A percentile compares a stretch with the other conserved stretches of the same genome.
These are phyloP conservation scores for Daktulosphaira vitifoliae DNA, from an alignment of 1,140 invertebrate genomes.

Conservation along the genomic window DNA sequence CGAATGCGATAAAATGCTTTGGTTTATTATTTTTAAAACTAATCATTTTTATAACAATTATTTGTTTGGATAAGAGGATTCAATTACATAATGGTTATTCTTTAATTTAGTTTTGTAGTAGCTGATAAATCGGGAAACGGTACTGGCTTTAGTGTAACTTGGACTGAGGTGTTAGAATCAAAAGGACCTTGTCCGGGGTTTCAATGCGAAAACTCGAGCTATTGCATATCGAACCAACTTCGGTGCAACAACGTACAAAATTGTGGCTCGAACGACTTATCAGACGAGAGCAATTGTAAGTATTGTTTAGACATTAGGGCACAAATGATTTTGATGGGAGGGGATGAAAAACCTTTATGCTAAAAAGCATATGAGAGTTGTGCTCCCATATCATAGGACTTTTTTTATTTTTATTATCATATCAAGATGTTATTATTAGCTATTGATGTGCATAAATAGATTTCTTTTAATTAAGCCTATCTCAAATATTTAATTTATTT, in stretches of 20 bases:
- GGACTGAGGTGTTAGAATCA: slow-evolving; percentile 70
- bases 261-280: slow-evolving; percentile 67
- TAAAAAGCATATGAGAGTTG: too few relatives aligned
- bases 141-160: slow-evolving; percentile 75
- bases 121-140: slow-evolving; percentile 74
- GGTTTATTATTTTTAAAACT: too few relatives aligned
- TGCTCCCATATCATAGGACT: too few relatives aligned
- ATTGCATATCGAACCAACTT: slow-evolving; percentile 69
- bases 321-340: background rate
- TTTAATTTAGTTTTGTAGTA: slow-evolving; percentile 60
- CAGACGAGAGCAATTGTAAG: slow-evolving; percentile 75
- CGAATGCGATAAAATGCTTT: background rate
- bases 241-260: slow-evolving; percentile 69
- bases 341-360: too few relatives aligned
- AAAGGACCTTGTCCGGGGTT: slow-evolving; percentile 51
- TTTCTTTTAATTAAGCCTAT: too few relatives aligned
- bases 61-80: slow-evolving; percentile 1
- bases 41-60: too few relatives aligned
- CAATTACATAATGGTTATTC: slow-evolving; percentile 12
- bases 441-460: too few relatives aligned
- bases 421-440: too few relatives aligned
- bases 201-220: slow-evolving; percentile 57
- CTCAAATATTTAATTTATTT: too few relatives aligned
- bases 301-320: slow-evolving; percentile 15
- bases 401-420: too few relatives aligned